phyloP scores from a whole-genome alignment of 2,113 vertebrate genomes.

The Peromyscus californicus region DNA sequence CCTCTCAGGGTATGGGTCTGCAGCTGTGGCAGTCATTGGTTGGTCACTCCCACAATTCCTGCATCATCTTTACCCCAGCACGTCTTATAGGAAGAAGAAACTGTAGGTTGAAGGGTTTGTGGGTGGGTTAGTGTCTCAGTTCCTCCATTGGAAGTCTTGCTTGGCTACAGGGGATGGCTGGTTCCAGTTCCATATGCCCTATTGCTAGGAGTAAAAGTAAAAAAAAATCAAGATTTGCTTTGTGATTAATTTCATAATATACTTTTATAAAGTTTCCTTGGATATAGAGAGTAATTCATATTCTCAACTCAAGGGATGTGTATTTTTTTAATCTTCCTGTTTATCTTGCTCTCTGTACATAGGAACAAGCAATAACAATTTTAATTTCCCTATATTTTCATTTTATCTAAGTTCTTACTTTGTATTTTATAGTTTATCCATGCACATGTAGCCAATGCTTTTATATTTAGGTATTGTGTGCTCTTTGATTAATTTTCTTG shows the following conservation, averaged over 20 bases:
- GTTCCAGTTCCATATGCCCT: not conserved
- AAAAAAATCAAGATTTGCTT: not conserved
- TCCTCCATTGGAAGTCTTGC: not conserved
- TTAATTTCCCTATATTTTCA: not conserved
- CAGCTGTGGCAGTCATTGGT: not conserved
- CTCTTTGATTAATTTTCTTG: not conserved
- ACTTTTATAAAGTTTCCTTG: not conserved
- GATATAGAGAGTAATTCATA: not conserved
- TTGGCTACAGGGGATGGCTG: not conserved
- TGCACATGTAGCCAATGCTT: not conserved
- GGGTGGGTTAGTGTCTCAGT: not conserved
- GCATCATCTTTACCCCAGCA: too few species aligned
- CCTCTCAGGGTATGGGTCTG: not conserved
- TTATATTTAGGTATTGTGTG: not conserved
- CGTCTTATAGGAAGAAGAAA: not conserved
- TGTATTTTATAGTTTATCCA: constrained; percentile 2
- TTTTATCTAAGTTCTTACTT: constrained; percentile 11
- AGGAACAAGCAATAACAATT: not conserved
- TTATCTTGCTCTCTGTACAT: not conserved
- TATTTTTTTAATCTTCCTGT: constrained; percentile 21
- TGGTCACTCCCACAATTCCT: not conserved
- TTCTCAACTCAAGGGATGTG: not conserved
- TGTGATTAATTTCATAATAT: not conserved
- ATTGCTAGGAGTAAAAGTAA: not conserved
- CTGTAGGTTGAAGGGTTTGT: not conserved